phyloP scores from a whole-genome alignment of 2,797 vertebrate species.

The Geotrypetes seraphini region DNA sequence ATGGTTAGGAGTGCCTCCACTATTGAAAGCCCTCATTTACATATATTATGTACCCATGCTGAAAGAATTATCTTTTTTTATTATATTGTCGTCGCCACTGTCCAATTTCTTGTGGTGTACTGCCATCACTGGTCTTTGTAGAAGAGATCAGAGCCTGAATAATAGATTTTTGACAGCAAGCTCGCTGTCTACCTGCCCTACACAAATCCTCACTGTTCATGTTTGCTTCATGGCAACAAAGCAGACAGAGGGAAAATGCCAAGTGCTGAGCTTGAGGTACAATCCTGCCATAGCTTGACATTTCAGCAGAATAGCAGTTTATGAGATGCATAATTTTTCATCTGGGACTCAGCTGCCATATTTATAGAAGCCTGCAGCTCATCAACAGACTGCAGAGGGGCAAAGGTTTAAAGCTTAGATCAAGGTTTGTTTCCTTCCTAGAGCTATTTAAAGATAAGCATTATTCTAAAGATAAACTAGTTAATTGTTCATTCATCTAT shows the following conservation, averaged over 20 bases:
- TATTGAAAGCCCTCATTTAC: slow-evolving; percentile 43
- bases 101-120: slow-evolving; percentile 36
- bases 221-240: slow-evolving; percentile 67
- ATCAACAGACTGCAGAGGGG: slow-evolving; percentile 45
- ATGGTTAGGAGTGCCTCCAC: slow-evolving; percentile 30
- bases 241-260: slow-evolving; percentile 71
- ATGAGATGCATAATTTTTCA: slow-evolving; percentile 71
- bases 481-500: too few relatives aligned
- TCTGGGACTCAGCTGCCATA: slow-evolving; percentile 59
- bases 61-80: slow-evolving; percentile 32
- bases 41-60: slow-evolving; percentile 42
- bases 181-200: slow-evolving; percentile 62
- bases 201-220: slow-evolving; percentile 60
- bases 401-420: slow-evolving; percentile 48
- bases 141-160: slow-evolving; percentile 64
- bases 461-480: slow-evolving; percentile 20
- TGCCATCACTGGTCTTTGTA: slow-evolving; percentile 42
- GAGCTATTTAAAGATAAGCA: slow-evolving; percentile 35
- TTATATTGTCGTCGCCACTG: slow-evolving; percentile 28
- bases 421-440: slow-evolving; percentile 37
- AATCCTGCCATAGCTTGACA: slow-evolving; percentile 61
- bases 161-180: slow-evolving; percentile 69
- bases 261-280: slow-evolving; percentile 59
- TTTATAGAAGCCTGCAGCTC: slow-evolving; percentile 49
- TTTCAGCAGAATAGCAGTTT: slow-evolving; percentile 62